A percentile compares a stretch with the other conserved stretches of the same genome.
Evolutionary conservation across 2,888 invertebrate genomes (phyloP).

Genomic region (Adineta ricciae): DNA sequence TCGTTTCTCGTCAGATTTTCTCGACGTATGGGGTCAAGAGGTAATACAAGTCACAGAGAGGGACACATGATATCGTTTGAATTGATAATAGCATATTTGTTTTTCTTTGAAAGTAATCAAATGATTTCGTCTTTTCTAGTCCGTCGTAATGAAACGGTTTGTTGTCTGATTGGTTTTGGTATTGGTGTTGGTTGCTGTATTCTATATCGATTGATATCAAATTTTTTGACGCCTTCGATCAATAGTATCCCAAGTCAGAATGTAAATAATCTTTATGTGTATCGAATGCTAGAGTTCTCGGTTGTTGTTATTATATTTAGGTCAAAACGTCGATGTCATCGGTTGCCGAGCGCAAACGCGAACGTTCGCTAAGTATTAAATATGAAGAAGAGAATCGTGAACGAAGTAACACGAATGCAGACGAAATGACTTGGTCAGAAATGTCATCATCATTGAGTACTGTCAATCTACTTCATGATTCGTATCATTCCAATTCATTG

Average conservation of each 20-base stretch:
- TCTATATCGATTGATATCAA: slow-evolving; percentile 9
- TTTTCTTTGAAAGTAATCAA: not conserved
- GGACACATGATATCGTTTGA: too few species aligned
- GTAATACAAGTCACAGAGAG: not conserved
- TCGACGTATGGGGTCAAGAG: not conserved
- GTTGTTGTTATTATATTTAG: not conserved
- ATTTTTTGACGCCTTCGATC: not conserved
- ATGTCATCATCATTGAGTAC: slow-evolving; percentile 6
- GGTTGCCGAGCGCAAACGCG: not conserved
- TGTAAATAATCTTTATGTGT: not conserved
- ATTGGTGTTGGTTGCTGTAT: slow-evolving; percentile 33
- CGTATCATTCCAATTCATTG: slow-evolving; percentile 14
- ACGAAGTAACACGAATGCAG: not conserved
- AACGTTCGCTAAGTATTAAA: not conserved
- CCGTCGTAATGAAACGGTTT: slow-evolving; percentile 32
- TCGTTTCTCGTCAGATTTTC: not conserved
- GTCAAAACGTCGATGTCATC: not conserved
- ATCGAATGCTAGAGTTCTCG: too few species aligned
- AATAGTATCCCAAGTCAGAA: not conserved
- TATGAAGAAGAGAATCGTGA: not conserved
- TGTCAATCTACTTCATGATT: not conserved
- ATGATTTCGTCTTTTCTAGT: slow-evolving; percentile 11
- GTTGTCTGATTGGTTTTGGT: slow-evolving; percentile 32
- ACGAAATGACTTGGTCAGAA: slow-evolving; percentile 15
- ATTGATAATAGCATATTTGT: too few species aligned